Conservation (phyloP, 2,113 vertebrate genomes). For the Gopherus evgoodei region DNA sequence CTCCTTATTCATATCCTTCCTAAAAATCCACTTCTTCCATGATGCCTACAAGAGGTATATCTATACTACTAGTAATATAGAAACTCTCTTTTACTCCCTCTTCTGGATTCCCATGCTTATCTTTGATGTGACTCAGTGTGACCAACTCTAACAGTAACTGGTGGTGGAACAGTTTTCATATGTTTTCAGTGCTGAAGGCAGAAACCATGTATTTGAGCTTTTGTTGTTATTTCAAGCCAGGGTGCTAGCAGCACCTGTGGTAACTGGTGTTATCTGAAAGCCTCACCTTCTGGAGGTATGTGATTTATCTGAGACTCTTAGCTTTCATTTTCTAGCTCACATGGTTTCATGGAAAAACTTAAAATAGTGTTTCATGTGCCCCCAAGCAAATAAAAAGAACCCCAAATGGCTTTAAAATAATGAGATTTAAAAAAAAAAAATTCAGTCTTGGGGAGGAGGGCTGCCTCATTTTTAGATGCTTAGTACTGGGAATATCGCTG, state of each 20-base stretch:
- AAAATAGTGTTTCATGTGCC: accelerated
- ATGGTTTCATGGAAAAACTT: neutral
- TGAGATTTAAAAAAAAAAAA: neutral
- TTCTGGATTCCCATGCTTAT: neutral
- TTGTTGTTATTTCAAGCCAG: too few species aligned
- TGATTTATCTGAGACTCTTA: neutral
- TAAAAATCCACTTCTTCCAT: neutral
- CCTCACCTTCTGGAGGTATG: accelerated
- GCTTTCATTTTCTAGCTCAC: neutral
- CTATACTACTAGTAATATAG: neutral
- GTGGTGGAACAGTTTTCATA: too few species aligned
- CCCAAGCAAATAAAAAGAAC: neutral
- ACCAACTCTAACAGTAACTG: neutral
- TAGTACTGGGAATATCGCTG: neutral
- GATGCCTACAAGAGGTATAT: neutral
- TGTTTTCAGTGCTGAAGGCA: too few species aligned
- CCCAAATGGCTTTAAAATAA: neutral
- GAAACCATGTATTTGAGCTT: too few species aligned
- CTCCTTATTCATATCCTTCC: neutral
- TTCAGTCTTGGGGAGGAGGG: neutral
- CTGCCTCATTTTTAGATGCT: neutral
- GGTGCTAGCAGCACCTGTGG: too few species aligned
- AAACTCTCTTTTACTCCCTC: neutral
- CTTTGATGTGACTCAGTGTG: accelerated
- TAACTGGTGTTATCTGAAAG: neutral